Percentiles rank a stretch among this genome's conserved stretches.
phyloP scores from a whole-genome alignment of 2,113 vertebrate species.

The Sterna hirundo region DNA sequence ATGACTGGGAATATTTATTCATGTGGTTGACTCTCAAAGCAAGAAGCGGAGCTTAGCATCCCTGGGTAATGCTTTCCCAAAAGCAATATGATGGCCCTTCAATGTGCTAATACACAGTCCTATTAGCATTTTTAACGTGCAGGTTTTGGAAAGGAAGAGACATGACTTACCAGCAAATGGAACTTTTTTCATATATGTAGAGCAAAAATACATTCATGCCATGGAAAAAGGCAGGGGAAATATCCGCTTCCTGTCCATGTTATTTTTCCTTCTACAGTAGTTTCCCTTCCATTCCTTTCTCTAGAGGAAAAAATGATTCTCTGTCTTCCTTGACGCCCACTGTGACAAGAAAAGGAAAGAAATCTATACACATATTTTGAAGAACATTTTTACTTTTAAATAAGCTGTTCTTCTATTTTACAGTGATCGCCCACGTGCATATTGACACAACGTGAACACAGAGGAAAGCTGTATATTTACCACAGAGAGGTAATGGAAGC shows the following conservation, averaged over 20 bases:
- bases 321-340: neutral
- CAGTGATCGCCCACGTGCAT: neutral
- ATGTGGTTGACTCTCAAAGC: conserved; percentile 8
- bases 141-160: neutral
- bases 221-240: neutral
- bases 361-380: neutral
- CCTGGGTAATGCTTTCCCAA: neutral
- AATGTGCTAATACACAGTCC: neutral
- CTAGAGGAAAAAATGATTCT: neutral
- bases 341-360: neutral
- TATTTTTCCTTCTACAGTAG: neutral
- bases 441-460: neutral
- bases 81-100: neutral
- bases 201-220: neutral
- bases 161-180: neutral
- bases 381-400: neutral
- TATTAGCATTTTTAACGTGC: neutral
- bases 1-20: conserved; percentile 46
- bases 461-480: neutral
- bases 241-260: neutral
- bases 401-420: neutral
- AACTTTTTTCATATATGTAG: neutral
- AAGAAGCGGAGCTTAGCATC: neutral
- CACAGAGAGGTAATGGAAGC: neutral
- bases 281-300: neutral